Conservation (phyloP, 2,113 vertebrate species). For the Echinops telfairi region DNA sequence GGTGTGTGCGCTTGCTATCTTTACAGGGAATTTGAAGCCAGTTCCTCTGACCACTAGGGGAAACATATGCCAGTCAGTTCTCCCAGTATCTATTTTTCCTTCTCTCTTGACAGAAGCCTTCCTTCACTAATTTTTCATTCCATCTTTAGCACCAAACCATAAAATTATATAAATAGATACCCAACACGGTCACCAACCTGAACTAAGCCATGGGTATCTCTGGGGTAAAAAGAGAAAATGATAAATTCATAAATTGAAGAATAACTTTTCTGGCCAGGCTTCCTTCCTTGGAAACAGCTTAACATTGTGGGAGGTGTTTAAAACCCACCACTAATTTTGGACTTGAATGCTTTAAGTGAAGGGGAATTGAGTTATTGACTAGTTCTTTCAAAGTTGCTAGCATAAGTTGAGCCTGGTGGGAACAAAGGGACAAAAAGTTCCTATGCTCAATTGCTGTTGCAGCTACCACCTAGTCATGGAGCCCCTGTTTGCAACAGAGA, state of each 20-base stretch:
- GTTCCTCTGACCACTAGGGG: neutral
- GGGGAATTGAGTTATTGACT: neutral
- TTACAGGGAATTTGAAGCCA: constrained; percentile 2
- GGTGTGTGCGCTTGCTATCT: neutral
- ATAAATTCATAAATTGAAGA: neutral
- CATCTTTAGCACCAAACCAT: neutral
- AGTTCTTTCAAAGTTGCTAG: neutral
- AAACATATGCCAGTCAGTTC: neutral
- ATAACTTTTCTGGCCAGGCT: constrained; percentile 10
- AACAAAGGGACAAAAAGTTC: constrained; percentile 7
- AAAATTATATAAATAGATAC: neutral
- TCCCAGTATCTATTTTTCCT: neutral
- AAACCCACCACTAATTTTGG: neutral
- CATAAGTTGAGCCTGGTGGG: neutral
- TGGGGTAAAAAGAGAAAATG: constrained; percentile 24
- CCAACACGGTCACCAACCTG: neutral
- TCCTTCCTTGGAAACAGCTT: neutral
- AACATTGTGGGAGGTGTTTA: constrained; percentile 8
- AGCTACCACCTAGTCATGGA: too few relatives aligned
- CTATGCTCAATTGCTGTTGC: neutral
- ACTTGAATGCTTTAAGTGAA: constrained; percentile 31
- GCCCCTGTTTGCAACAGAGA: too few relatives aligned
- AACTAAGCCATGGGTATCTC: neutral
- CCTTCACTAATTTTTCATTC: neutral
- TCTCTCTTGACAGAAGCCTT: neutral